phyloP scores from a whole-genome alignment of 2,113 vertebrate genomes.

The Rhea americana region DNA sequence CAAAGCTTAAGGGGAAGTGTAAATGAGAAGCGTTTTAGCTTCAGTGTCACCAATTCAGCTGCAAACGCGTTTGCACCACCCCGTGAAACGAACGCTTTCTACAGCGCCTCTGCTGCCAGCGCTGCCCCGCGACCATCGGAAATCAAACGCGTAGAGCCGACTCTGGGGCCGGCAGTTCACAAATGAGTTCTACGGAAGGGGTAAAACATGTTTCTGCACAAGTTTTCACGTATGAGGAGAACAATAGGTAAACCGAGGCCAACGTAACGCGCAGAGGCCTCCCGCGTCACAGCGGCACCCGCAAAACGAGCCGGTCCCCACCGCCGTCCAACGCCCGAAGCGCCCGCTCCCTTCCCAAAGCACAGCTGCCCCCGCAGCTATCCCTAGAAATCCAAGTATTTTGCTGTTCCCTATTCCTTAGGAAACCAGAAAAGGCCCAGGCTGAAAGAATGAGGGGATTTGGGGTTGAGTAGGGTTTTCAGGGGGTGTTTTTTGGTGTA shows the following conservation, averaged over 20 bases:
- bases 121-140: slow-evolving; percentile 45
- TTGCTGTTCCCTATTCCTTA: not conserved
- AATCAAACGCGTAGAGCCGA: slow-evolving; percentile 59
- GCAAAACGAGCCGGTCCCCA: no score
- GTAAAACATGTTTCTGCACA: not conserved
- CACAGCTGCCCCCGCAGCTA: not conserved
- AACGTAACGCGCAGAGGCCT: no score
- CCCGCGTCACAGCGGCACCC: not conserved
- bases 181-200: slow-evolving; percentile 19
- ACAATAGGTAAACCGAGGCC: not conserved
- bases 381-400: rapidly evolving
- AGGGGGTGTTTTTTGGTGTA: not conserved
- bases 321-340: no score
- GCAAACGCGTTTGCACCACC: slow-evolving; percentile 68
- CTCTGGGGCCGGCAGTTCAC: slow-evolving; percentile 15
- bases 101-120: slow-evolving; percentile 57
- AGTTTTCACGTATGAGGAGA: not conserved
- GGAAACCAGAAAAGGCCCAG: not conserved
- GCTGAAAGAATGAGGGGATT: not conserved
- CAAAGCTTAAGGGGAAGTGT: slow-evolving; percentile 59
- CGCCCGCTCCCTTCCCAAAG: not conserved
- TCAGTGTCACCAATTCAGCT: slow-evolving; percentile 70
- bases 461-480: not conserved
- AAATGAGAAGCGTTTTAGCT: slow-evolving; percentile 67
- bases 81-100: slow-evolving; percentile 54